phyloP scores from a whole-genome alignment of 1,140 invertebrate species.

The Scaptomyza hsui region DNA sequence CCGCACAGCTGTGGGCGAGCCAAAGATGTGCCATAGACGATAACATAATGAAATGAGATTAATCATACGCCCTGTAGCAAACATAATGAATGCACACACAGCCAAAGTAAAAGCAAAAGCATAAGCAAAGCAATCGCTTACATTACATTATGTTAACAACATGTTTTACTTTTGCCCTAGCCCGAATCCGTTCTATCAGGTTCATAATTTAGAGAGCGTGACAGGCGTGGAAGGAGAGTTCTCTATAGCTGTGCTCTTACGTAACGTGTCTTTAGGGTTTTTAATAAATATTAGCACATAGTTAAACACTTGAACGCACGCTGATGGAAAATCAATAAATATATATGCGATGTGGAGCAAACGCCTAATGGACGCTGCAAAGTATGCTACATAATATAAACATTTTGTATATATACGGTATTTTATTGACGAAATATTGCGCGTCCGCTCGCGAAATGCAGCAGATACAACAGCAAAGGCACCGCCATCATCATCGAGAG shows the following conservation, averaged over 20 bases:
- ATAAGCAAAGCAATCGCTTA: slow-evolving; percentile 37
- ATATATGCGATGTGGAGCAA: slow-evolving; percentile 4
- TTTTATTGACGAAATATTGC: slow-evolving; percentile 76
- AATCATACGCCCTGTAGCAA: slow-evolving; percentile 69
- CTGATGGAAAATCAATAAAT: slow-evolving; percentile 79
- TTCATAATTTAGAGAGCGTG: slow-evolving; percentile 44
- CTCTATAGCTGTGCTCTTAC: slow-evolving; percentile 53
- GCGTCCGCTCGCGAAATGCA: slow-evolving; percentile 26
- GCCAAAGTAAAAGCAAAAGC: slow-evolving; percentile 23
- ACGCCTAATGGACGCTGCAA: slow-evolving; percentile 48
- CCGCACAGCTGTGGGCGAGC: slow-evolving; percentile 29
- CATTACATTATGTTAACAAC: slow-evolving; percentile 47
- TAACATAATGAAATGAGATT: slow-evolving; percentile 77
- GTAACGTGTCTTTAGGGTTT: slow-evolving; percentile 60
- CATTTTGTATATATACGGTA: slow-evolving; percentile 13
- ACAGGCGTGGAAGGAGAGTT: not conserved
- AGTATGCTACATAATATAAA: slow-evolving; percentile 33
- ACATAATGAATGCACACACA: slow-evolving; percentile 45
- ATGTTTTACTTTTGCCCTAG: slow-evolving; percentile 25
- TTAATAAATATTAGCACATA: slow-evolving; percentile 81
- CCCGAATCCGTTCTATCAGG: not conserved
- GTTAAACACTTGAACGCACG: slow-evolving; percentile 72
- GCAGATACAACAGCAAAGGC: slow-evolving; percentile 1
- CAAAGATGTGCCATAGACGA: slow-evolving; percentile 56
- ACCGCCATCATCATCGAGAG: slow-evolving; percentile 1